Conservation (phyloP, 2,888 invertebrate species). For the Epiblema foenella region DNA sequence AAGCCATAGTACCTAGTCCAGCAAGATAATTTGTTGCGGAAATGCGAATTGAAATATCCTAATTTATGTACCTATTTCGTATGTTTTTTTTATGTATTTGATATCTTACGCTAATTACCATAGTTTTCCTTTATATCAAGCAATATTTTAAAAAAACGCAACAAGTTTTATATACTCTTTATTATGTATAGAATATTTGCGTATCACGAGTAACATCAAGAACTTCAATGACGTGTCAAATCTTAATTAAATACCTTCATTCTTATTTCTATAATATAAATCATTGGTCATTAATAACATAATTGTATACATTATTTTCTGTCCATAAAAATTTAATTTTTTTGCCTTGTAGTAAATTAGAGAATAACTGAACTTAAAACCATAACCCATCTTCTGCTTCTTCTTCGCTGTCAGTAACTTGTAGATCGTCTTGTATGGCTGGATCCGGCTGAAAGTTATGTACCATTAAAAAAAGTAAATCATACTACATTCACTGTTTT, state of each 20-base stretch:
- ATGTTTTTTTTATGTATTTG: too few species aligned
- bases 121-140: too few species aligned
- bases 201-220: neutral
- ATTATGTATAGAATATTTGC: neutral
- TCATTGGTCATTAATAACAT: slow-evolving; percentile 4
- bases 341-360: neutral
- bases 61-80: too few species aligned
- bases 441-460: slow-evolving; percentile 72
- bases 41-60: too few species aligned
- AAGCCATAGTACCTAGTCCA: too few species aligned
- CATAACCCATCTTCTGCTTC: slow-evolving; percentile 81
- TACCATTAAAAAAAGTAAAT: slow-evolving; percentile 9
- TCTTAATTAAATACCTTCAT: neutral
- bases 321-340: neutral
- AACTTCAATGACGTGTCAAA: slow-evolving; percentile 3
- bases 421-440: slow-evolving; percentile 80
- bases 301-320: neutral
- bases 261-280: neutral
- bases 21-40: too few species aligned
- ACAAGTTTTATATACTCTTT: neutral
- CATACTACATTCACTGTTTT: neutral
- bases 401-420: slow-evolving; percentile 82
- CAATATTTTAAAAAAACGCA: neutral
- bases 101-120: too few species aligned
- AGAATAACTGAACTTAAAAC: slow-evolving; percentile 68